phyloP scores from a whole-genome alignment of 2,113 vertebrate species.

The Pogonocichla stellata region DNA sequence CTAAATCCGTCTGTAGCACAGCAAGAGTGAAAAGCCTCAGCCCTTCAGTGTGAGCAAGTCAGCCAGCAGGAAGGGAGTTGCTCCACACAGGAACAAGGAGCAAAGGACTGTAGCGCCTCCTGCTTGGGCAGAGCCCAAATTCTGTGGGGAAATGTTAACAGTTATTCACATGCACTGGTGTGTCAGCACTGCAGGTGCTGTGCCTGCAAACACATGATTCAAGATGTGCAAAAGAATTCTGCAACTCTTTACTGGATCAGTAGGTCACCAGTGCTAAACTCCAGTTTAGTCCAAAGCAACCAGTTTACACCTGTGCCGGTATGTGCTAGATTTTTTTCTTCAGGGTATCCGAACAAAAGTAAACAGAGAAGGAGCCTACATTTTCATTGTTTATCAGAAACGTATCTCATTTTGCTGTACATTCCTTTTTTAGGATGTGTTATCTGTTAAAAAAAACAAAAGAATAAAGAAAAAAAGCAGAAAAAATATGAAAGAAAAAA shows the following conservation, averaged over 20 bases:
- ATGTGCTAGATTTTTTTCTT: constrained; percentile 37
- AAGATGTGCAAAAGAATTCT: constrained; percentile 29
- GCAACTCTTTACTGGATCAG: constrained; percentile 26
- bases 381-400: constrained; percentile 72
- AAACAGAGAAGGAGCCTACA: constrained; percentile 66
- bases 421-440: constrained; percentile 87
- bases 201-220: not conserved
- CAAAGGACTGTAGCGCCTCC: not conserved
- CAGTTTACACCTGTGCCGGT: not conserved
- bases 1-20: constrained; percentile 15
- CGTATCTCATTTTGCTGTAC: constrained; percentile 79
- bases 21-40: not conserved
- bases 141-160: not conserved
- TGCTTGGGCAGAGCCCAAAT: not conserved
- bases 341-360: constrained; percentile 60
- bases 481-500: constrained; percentile 23
- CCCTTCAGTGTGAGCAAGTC: not conserved
- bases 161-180: not conserved
- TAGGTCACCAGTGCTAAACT: constrained; percentile 1
- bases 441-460: constrained; percentile 70
- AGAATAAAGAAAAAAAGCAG: not conserved
- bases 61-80: not conserved
- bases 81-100: not conserved
- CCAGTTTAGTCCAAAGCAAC: not conserved
- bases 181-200: not conserved